Evolutionary conservation across 2,113 vertebrate genomes (phyloP).

Genomic region (Calidris pugnax): DNA sequence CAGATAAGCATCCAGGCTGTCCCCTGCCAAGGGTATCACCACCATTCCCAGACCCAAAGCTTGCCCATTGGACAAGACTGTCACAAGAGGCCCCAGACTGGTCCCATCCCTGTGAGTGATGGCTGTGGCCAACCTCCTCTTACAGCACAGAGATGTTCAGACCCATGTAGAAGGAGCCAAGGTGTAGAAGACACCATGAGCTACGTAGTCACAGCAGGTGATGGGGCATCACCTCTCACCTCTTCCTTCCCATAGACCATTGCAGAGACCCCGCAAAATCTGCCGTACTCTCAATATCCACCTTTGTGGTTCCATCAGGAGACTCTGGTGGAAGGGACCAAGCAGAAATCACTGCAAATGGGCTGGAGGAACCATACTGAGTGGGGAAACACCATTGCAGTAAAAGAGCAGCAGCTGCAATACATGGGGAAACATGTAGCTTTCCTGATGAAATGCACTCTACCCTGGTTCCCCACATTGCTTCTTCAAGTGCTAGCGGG

Average conservation of each 20-base stretch:
- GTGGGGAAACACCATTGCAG: accelerated
- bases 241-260: background rate
- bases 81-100: background rate
- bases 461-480: accelerated
- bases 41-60: background rate
- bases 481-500: background rate
- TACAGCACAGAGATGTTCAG: background rate
- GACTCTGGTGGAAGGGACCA: background rate
- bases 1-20: background rate
- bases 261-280: background rate
- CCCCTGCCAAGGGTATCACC: background rate
- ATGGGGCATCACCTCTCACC: background rate
- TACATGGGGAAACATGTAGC: accelerated
- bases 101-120: background rate
- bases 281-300: accelerated
- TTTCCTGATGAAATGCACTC: background rate
- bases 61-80: accelerated
- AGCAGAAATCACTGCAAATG: background rate
- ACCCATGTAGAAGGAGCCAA: accelerated
- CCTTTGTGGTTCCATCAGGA: background rate
- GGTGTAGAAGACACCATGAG: background rate
- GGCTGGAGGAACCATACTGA: accelerated
- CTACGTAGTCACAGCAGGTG: accelerated
- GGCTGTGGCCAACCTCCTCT: background rate
- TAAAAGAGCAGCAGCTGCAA: background rate